Conservation (phyloP, 2,888 invertebrate species). For the Liopterus haemorrhoidalis region DNA sequence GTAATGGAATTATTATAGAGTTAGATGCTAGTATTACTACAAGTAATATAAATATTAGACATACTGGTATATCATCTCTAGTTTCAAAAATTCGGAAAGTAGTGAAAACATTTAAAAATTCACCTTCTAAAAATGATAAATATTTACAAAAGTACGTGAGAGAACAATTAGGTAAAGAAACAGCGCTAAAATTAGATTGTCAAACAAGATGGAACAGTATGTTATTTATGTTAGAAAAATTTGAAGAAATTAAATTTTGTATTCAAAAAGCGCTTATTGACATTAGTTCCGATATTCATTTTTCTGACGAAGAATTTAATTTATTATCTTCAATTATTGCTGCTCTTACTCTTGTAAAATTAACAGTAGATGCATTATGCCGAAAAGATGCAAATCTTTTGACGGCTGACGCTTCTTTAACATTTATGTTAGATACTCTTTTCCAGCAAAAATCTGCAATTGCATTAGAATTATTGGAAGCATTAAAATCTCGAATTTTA, state of each 20-base stretch:
- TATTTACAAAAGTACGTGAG: slow-evolving; percentile 16
- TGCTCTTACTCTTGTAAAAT: slow-evolving; percentile 18
- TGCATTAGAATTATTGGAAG: too few species aligned
- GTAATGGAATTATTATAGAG: slow-evolving; percentile 24
- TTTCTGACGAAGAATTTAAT: slow-evolving; percentile 17
- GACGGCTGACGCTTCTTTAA: too few species aligned
- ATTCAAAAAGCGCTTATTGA: slow-evolving; percentile 21
- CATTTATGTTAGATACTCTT: too few species aligned
- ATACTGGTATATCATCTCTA: slow-evolving; percentile 23
- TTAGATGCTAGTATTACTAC: slow-evolving; percentile 23
- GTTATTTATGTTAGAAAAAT: slow-evolving; percentile 21
- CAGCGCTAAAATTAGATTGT: slow-evolving; percentile 19
- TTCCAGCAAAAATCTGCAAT: too few species aligned
- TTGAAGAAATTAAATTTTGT: slow-evolving; percentile 18
- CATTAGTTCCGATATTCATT: slow-evolving; percentile 11
- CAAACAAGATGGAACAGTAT: slow-evolving; percentile 21
- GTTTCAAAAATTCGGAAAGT: too few species aligned
- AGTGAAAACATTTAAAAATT: slow-evolving; percentile 20
- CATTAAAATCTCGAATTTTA: too few species aligned
- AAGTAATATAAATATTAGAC: slow-evolving; percentile 25
- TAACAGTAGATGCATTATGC: slow-evolving; percentile 20
- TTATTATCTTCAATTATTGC: slow-evolving; percentile 12
- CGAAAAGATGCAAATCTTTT: too few species aligned
- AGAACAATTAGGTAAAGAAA: slow-evolving; percentile 16
- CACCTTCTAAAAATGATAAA: slow-evolving; percentile 22